Evolutionary conservation across 2,888 invertebrate species (phyloP).

Genomic region (Caenorhabditis macrosperma): DNA sequence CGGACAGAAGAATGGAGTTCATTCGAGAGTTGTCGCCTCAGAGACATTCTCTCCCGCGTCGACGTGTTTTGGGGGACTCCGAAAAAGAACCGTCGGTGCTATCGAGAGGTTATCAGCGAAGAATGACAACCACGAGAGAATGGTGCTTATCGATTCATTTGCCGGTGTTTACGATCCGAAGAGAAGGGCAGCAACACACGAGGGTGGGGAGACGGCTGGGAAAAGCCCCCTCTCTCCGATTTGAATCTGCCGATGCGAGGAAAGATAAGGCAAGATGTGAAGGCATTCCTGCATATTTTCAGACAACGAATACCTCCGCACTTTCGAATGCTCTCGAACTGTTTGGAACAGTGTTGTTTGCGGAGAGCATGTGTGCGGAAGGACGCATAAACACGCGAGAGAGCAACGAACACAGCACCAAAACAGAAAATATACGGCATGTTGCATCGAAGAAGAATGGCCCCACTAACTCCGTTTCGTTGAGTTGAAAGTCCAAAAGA

Average conservation of each 20-base stretch:
- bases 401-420: neutral
- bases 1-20: neutral
- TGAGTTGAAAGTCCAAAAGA: no score
- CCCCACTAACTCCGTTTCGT: no score
- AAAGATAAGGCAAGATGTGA: neutral
- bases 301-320: neutral
- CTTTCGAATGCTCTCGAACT: neutral
- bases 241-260: slow-evolving; percentile 27
- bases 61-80: neutral
- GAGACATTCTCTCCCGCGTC: neutral
- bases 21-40: neutral
- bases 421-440: no score
- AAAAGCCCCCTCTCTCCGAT: slow-evolving; percentile 19
- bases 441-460: no score
- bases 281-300: slow-evolving; percentile 7
- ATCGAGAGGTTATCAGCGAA: slow-evolving; percentile 4
- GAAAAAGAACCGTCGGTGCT: neutral
- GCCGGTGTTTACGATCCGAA: slow-evolving; percentile 30
- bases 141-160: slow-evolving; percentile 37
- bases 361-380: neutral
- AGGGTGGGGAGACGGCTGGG: neutral
- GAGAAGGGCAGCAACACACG: neutral
- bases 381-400: neutral
- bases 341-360: neutral
- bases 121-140: neutral